A percentile compares a stretch with the other conserved stretches of the same genome.
phyloP scores from a whole-genome alignment of 2,888 invertebrate species.

The Entomobrya proxima region DNA sequence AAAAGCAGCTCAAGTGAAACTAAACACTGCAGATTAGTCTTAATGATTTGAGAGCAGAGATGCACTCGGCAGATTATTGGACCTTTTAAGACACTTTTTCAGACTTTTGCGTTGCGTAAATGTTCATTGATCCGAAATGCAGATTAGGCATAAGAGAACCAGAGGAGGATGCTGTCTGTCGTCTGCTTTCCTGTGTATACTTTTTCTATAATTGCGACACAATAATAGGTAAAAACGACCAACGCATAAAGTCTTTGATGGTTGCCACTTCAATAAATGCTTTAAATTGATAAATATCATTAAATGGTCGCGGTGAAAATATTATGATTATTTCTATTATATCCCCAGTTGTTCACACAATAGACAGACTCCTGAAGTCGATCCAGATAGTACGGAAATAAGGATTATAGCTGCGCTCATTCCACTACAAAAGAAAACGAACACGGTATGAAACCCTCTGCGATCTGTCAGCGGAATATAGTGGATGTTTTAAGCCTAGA shows the following conservation, averaged over 20 bases:
- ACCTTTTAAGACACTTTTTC: not conserved
- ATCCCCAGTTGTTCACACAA: not conserved
- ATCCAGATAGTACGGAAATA: constrained; percentile 45
- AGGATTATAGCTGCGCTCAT: not conserved
- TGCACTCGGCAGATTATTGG: not conserved
- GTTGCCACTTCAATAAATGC: not conserved
- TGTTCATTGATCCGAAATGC: constrained; percentile 41
- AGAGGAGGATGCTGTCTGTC: not conserved
- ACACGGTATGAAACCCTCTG: not conserved
- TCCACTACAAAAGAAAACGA: not conserved
- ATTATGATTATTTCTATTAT: constrained; percentile 29
- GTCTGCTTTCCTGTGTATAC: not conserved
- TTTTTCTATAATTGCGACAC: not conserved
- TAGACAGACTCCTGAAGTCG: constrained; percentile 6
- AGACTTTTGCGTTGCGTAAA: constrained; percentile 18
- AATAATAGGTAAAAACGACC: not conserved
- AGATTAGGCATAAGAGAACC: too few species aligned
- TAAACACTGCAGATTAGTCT: constrained; percentile 34
- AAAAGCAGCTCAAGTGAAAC: constrained; percentile 45
- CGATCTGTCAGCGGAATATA: not conserved
- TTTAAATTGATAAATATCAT: constrained; percentile 8
- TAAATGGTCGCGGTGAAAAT: constrained; percentile 13
- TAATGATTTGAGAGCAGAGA: constrained; percentile 21
- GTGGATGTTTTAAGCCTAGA: too few species aligned
- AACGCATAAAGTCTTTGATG: not conserved